Conservation (phyloP, 2,113 vertebrate genomes). For the Collichthys lucidus region DNA sequence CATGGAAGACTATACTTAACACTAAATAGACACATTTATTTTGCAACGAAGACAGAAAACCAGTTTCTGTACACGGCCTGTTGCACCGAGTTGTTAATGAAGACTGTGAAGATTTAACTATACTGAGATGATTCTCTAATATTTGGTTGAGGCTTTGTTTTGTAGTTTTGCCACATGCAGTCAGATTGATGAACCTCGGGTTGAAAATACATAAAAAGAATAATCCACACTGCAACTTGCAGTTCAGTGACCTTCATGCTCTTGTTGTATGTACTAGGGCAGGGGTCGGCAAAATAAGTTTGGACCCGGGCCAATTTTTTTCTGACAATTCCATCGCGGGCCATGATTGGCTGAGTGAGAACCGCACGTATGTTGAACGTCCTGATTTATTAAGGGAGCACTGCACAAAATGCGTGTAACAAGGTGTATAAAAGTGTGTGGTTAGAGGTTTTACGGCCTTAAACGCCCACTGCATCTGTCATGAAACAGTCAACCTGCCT, state of each 20-base stretch:
- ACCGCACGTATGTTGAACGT: too few relatives aligned
- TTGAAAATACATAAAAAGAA: conserved; percentile 36
- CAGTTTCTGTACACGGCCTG: conserved; percentile 10
- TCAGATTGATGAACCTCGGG: conserved; percentile 37
- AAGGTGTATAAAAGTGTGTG: too few relatives aligned
- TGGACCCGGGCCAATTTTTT: too few relatives aligned
- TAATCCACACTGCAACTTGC: neutral
- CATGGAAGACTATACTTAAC: neutral
- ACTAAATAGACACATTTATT: conserved; percentile 43
- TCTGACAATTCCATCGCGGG: too few relatives aligned
- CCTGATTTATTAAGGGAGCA: too few relatives aligned
- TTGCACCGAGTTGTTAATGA: conserved; percentile 46
- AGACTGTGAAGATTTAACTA: conserved; percentile 30
- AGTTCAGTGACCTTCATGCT: conserved; percentile 35
- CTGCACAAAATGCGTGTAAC: too few relatives aligned
- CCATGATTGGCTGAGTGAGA: too few relatives aligned
- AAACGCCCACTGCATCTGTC: too few relatives aligned
- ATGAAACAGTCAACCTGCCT: too few relatives aligned
- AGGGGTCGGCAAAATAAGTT: too few relatives aligned
- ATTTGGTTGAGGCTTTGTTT: conserved; percentile 25
- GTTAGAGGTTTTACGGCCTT: too few relatives aligned
- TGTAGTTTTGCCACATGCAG: conserved; percentile 32
- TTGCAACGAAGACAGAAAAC: conserved; percentile 13
- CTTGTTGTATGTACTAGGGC: conserved; percentile 29
- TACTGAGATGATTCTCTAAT: conserved; percentile 34